Evolutionary conservation across 2,888 invertebrate species (phyloP).

Genomic region (Lacanobia oleracea): DNA sequence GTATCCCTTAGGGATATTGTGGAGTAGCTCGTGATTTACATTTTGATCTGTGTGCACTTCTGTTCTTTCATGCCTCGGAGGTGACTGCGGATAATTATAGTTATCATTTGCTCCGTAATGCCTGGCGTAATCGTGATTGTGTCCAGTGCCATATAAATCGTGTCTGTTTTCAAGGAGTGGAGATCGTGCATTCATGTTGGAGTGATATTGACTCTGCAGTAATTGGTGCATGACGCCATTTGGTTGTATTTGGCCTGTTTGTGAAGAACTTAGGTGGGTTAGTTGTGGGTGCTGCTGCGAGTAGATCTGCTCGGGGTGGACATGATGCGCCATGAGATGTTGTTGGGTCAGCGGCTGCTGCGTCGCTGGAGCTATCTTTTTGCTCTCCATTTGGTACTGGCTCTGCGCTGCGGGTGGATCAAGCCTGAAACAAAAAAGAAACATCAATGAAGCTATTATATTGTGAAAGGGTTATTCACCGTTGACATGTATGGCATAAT

Average conservation of each 20-base stretch:
- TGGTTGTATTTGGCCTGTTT: slow-evolving; percentile 85
- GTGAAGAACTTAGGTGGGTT: slow-evolving; percentile 82
- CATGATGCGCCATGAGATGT: slow-evolving; percentile 87
- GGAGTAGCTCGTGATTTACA: slow-evolving; percentile 85
- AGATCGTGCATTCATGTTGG: slow-evolving; percentile 87
- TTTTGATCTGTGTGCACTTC: slow-evolving; percentile 86
- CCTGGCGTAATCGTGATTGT: slow-evolving; percentile 88
- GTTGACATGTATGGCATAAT: slow-evolving; percentile 50
- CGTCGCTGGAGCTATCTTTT: slow-evolving; percentile 88
- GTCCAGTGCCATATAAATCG: slow-evolving; percentile 90
- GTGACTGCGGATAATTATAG: slow-evolving; percentile 89
- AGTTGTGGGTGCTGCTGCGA: slow-evolving; percentile 87
- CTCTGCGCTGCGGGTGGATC: slow-evolving; percentile 93
- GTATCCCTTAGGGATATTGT: slow-evolving; percentile 89
- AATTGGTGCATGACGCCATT: slow-evolving; percentile 91
- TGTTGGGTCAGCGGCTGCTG: slow-evolving; percentile 90
- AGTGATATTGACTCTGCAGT: slow-evolving; percentile 87
- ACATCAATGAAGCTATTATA: slow-evolving; percentile 43
- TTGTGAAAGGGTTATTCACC: slow-evolving; percentile 44
- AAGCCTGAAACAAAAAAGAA: slow-evolving; percentile 91
- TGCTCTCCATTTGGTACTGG: slow-evolving; percentile 92
- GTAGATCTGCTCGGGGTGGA: slow-evolving; percentile 88
- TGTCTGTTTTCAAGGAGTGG: slow-evolving; percentile 90
- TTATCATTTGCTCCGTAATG: slow-evolving; percentile 91
- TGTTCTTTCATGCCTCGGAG: slow-evolving; percentile 84